Base-by-base conservation (phyloP, 2,888 invertebrate genomes). In the Hemaris fuciformis region DNA sequence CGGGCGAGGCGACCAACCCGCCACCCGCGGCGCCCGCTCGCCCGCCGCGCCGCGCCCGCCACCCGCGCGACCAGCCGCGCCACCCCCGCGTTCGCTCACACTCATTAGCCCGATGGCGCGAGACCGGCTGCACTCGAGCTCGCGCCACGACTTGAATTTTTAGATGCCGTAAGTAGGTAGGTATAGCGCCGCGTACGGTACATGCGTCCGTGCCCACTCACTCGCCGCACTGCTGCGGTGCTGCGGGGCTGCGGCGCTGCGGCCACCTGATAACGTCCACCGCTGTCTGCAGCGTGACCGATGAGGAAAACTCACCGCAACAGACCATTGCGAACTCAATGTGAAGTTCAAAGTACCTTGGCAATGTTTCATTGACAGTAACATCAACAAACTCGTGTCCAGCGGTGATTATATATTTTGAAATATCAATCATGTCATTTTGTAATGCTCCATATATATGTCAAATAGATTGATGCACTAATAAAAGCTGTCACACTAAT, bases 91-190 rank as follows among this genome's bases (percentile, higher is more conserved):
- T 71, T 63, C 70, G 64, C 67, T 27, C 66, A 71, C 69, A 63
- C 69, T 68, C 66, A 69, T 68, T 70, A 70, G 66, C 66, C 53
- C 62, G 83, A 82, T 84, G 84, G 84, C 82, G 82, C 83, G 85
- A 76, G 80, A 81, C 82, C 81, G 81, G 78, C 80, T 86, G 87
- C 85, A 85, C 78, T 77, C 79, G 79, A 34, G 62, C 75, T 80
- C 79, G 80, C 76, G 84, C 70, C 81, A 82, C 83, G 83, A 78
- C 84, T 80, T 81, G 85, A 85, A 85, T 87, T 88, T 88, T 88
- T 87, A 85, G 77, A 77, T 67, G 72, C 69, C 69, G 65, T 70
- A 70, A 60, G 62, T 68, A 64, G 63, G 31, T 31, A 31, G 27
- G 27, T 27, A 27, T 10, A 4, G 4, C 31, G 31, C 22, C 45